Conservation (phyloP, 2,888 invertebrate species). For the Ennomos quercinarius region DNA sequence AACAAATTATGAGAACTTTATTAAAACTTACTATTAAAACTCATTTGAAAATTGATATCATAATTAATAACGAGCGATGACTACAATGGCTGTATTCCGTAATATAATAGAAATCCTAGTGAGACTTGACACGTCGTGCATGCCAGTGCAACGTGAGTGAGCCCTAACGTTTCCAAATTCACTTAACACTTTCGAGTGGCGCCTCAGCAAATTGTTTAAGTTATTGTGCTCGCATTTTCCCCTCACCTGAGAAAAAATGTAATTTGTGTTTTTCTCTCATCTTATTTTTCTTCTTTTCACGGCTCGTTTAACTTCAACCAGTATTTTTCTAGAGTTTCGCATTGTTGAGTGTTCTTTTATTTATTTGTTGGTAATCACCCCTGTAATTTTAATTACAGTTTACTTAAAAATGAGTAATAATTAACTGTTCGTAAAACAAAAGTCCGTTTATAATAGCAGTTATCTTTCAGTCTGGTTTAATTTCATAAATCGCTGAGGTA, state of each 20-base stretch:
- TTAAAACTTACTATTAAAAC: no score
- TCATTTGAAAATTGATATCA: no score
- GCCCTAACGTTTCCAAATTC: conserved; percentile 66
- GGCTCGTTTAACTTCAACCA: conserved; percentile 58
- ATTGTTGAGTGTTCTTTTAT: conserved; percentile 48
- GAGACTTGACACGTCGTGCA: no score
- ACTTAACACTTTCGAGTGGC: conserved; percentile 73
- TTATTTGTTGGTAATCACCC: conserved; percentile 48
- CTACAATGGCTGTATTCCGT: no score
- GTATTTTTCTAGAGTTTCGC: conserved; percentile 47
- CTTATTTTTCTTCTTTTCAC: conserved; percentile 54
- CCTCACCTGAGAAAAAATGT: conserved; percentile 65
- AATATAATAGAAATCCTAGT: no score
- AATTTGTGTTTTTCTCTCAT: conserved; percentile 59
- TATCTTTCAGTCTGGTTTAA: conserved; percentile 42
- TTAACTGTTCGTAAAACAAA: conserved; percentile 24
- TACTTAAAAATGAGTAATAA: conserved; percentile 40
- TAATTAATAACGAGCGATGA: no score
- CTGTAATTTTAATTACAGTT: conserved; percentile 49
- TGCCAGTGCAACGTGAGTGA: conserved; percentile 30
- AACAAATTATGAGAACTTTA: no score
- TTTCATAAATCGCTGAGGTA: conserved; percentile 50
- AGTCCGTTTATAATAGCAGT: no score
- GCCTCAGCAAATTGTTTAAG: conserved; percentile 67
- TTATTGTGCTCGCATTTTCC: conserved; percentile 52